A percentile compares a stretch with the other conserved stretches of the same genome.
Evolutionary conservation across 2,113 vertebrate species (phyloP).

Genomic region (Notarius quadriscutis): DNA sequence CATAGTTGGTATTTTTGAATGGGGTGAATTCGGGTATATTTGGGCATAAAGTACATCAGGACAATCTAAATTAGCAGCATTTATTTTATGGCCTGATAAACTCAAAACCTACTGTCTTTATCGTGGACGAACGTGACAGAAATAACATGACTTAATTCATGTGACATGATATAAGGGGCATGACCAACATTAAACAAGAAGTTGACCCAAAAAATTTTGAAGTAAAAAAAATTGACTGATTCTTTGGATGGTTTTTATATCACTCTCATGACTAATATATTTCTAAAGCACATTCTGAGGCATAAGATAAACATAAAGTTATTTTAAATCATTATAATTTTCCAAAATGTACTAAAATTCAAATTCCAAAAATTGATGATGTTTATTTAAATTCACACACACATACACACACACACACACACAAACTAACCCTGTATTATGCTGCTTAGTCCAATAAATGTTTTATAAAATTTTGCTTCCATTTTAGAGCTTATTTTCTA

Average conservation of each 20-base stretch:
- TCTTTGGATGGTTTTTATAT: not conserved
- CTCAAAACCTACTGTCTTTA: not conserved
- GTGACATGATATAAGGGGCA: not conserved
- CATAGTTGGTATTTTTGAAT: not conserved
- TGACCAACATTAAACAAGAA: not conserved
- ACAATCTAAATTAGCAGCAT: not conserved
- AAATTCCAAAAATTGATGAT: not conserved
- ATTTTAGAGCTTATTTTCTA: not conserved
- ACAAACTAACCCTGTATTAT: not conserved
- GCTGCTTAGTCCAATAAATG: not conserved
- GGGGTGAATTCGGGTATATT: not conserved
- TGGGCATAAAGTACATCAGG: not conserved
- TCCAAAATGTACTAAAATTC: not conserved
- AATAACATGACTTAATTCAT: not conserved
- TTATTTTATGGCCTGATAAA: not conserved
- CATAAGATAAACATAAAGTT: not conserved
- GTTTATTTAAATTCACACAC: not conserved
- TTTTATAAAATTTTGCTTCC: not conserved
- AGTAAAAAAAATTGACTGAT: not conserved
- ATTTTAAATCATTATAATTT: not conserved
- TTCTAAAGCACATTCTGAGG: too few relatives aligned
- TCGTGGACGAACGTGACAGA: not conserved
- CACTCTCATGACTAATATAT: not conserved
- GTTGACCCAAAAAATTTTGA: not conserved
- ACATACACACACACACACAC: not conserved